Base-by-base conservation (phyloP, 2,797 vertebrate genomes). In the Bufotes viridis region DNA sequence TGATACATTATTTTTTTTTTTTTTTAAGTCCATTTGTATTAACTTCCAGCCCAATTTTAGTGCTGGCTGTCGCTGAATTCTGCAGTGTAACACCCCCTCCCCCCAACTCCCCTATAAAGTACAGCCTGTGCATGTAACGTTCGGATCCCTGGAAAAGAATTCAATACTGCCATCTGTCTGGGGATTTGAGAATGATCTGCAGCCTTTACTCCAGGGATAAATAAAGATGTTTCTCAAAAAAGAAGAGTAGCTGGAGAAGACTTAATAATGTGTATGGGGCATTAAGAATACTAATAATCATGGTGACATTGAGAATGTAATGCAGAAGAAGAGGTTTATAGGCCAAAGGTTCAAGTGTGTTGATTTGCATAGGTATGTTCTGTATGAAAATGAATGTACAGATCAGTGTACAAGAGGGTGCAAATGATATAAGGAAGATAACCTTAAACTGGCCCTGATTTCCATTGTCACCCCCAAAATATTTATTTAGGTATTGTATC, bases 111-210 rank as follows among this genome's bases (percentile, higher is more conserved):
- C 42, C n/a, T 65, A 11, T 20, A 78, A 51, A 22, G 34, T 72
- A 81, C 7, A 87, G 85, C 42, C 85, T 86, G 51, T 87, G 85
- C 61, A 87, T 87, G 67, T n/a, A 58, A 72, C n/a, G 42, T 22
- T 76, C 42, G 58, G 57, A 70, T 75, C 42, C 34, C 29, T 82
- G 67, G 29, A 11, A 29, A n/a, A 87, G 57, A 67, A 80, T 69
- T 34, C 9, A 53, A 57, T 74, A 14, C 70, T 87, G 80, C 86
- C 79, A 82, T 49, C 18, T 65, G 53, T 24, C 29, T 75, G 51
- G 26, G 51, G 55, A 63, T 34, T 51, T 42, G 2, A 79, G 29
- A 0, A 51, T 49, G 51, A 18, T 18, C 70, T 76, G 49, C 74
- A 51, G 42, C 72, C 22, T 20, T 78, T 78, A 65, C 63, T 57